A percentile compares a stretch with the other conserved stretches of the same genome.
Conservation (phyloP, 2,888 invertebrate genomes). For the Tridacna gigas region DNA sequence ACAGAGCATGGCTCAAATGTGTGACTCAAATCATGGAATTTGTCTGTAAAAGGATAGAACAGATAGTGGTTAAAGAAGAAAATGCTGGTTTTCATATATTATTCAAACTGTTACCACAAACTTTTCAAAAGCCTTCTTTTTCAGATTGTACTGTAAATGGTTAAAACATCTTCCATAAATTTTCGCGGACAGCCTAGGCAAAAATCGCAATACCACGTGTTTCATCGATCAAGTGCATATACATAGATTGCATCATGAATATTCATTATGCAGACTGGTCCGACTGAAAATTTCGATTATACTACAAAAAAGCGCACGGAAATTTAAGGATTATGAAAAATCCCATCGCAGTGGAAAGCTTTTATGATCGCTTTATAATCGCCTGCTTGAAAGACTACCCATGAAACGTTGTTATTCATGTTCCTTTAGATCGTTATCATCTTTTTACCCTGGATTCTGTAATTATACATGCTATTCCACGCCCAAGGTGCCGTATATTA, state of each 20-base stretch:
- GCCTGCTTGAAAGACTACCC: constrained; percentile 10
- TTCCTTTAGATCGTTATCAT: constrained; percentile 2
- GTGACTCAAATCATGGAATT: no score
- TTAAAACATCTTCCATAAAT: no score
- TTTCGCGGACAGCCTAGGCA: no score
- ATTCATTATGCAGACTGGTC: background rate
- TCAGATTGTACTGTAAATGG: no score
- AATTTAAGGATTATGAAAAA: background rate
- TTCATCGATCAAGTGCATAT: background rate
- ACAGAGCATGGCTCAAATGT: no score
- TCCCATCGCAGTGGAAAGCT: background rate
- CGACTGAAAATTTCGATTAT: background rate
- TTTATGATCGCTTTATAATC: constrained; percentile 22
- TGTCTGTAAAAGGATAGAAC: no score
- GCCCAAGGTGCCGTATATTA: background rate
- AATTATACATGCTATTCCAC: background rate
- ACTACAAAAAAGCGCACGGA: background rate
- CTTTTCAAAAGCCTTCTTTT: no score
- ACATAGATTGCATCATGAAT: background rate
- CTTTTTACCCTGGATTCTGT: background rate
- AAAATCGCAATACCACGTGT: no score
- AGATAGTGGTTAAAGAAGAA: no score
- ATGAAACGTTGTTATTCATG: constrained; percentile 3
- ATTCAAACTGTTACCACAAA: no score
- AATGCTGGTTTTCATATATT: no score